A percentile compares a stretch with the other conserved stretches of the same genome.
phyloP scores from a whole-genome alignment of 1,140 invertebrate genomes.

The Propsilocerus akamusi region DNA sequence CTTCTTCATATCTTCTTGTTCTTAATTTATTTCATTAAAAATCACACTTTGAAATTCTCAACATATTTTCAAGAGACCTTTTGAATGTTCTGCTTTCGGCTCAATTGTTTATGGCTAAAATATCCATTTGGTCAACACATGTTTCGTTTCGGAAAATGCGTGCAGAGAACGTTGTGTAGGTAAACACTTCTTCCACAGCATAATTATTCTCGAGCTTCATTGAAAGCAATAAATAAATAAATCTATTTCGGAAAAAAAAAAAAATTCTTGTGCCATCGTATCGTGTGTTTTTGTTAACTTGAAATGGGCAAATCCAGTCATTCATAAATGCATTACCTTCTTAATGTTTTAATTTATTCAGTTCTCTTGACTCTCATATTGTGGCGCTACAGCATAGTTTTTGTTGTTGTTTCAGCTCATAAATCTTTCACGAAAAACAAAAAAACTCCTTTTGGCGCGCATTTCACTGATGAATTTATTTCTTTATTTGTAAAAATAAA shows the following conservation, averaged over 20 bases:
- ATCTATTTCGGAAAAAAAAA: neutral
- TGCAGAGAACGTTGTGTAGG: neutral
- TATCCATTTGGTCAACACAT: conserved; percentile 4
- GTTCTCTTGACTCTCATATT: neutral
- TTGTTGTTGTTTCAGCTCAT: neutral
- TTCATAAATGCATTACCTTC: conserved; percentile 1
- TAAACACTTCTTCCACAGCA: neutral
- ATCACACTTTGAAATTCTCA: conserved; percentile 1
- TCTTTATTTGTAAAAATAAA: neutral
- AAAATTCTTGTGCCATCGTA: neutral
- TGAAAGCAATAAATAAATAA: conserved; percentile 1
- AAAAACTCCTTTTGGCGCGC: neutral
- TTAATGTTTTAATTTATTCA: conserved; percentile 3
- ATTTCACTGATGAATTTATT: neutral
- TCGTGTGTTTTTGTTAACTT: neutral
- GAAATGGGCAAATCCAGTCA: neutral
- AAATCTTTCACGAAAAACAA: too few relatives aligned
- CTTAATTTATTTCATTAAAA: neutral
- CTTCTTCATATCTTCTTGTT: too few relatives aligned
- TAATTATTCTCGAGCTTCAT: neutral
- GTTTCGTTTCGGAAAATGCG: too few relatives aligned
- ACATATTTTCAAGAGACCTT: conserved; percentile 1
- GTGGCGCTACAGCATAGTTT: neutral
- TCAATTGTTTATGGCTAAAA: neutral
- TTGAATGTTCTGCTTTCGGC: too few relatives aligned